A percentile compares a stretch with the other conserved stretches of the same genome.
Conservation (phyloP, 2,888 invertebrate species). For the Eilema sororculum region DNA sequence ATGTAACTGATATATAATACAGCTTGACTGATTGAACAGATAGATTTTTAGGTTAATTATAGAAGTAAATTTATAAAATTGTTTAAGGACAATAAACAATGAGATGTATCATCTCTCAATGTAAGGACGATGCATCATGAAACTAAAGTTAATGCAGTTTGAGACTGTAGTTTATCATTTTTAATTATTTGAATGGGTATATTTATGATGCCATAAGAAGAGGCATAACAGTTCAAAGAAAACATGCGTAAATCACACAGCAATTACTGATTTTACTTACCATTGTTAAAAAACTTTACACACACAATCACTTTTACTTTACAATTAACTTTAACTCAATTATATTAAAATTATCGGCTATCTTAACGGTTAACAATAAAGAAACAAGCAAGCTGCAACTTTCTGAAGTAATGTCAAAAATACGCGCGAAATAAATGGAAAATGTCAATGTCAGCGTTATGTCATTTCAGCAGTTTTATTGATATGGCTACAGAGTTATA, state of each 20-base stretch:
- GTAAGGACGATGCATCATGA: not conserved
- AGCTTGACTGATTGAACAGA: not conserved
- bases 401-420: constrained; percentile 45
- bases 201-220: not conserved
- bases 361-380: constrained; percentile 26
- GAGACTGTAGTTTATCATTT: not conserved
- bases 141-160: not conserved
- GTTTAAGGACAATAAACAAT: not conserved
- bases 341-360: not conserved
- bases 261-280: not conserved
- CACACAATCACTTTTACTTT: not conserved
- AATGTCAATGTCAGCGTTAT: not conserved
- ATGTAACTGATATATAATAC: not conserved
- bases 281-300: constrained; percentile 9
- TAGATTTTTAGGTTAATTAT: constrained; percentile 13
- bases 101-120: not conserved
- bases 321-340: constrained; percentile 21
- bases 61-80: not conserved
- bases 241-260: not conserved
- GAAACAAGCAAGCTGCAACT: constrained; percentile 45
- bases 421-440: constrained; percentile 48
- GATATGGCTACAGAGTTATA: too few relatives aligned
- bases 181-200: not conserved
- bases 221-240: not conserved
- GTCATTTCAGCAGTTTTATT: not conserved